Base-by-base conservation (phyloP, 2,113 vertebrate genomes). In the Nanorana parkeri region DNA sequence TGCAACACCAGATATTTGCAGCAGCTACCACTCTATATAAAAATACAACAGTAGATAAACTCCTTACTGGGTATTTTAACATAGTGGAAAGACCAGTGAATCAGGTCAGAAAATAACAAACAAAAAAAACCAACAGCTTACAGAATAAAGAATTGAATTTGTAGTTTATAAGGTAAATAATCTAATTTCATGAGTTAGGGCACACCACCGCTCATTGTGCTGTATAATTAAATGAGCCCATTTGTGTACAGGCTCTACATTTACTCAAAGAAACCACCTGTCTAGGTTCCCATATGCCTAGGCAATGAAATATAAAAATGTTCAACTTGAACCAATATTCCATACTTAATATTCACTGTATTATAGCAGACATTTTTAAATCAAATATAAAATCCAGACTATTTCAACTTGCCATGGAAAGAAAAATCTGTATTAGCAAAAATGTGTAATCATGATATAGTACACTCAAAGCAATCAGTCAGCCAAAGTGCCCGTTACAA, bases 401-500 rank as follows among this genome's bases (percentile, higher is more conserved):
- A 20, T 61, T 61, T 36, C 29, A 41, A 75, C 32, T 3, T 24
- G 29, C 41, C 29, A 41, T 41, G 29, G 20, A 74, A 29, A 23
- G 55, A 36, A 74, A 32, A 29, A 21, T 65, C 24, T 75, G 51
- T 73, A 74, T 66, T 65, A 66, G 29, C 60, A 73, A 58, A 56
- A 28, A 68, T 68, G 28, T 58, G 51, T 58, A 79, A 66, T 71
- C 41, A 66, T 74, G 28, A 73, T 67, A 36, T 55, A 29, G 24
- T n/a, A 28, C 41, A 72, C 58, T 36, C 24, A 29, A 73, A 75
- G 26, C 6, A 41, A 63, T 72, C 68, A 73, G 58, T 81, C 68
- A 81, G 69, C 54, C 54, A 68, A 51, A 55, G 61, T 60, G 28
- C 52, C 28, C 13, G 20, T 54, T 60, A 67, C 61, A 41, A 76